Evolutionary conservation across 1,140 invertebrate genomes (phyloP).

Genomic region (Drosophila orosa): DNA sequence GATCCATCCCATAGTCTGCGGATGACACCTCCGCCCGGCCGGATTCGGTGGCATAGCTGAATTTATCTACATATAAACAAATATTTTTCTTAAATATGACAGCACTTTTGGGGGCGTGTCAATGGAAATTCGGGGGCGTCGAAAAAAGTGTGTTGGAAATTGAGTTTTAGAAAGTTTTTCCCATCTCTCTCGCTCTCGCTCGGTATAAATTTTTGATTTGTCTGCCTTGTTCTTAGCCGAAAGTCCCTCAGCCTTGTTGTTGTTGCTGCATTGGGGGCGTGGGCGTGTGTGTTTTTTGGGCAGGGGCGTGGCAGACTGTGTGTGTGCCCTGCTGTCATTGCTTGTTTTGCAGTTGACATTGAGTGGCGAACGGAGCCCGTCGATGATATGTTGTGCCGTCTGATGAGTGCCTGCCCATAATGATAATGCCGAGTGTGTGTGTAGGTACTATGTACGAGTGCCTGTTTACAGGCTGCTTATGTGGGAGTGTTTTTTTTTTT

Average conservation of each 20-base stretch:
- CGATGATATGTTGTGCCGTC: conserved; percentile 77
- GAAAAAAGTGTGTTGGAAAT: conserved; percentile 66
- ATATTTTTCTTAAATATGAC: conserved; percentile 81
- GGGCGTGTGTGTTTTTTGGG: conserved; percentile 13
- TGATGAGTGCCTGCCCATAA: conserved; percentile 47
- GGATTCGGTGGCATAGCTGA: conserved; percentile 20
- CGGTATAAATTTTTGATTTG: conserved; percentile 51
- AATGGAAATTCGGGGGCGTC: conserved; percentile 53
- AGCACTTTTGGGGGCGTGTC: conserved; percentile 68
- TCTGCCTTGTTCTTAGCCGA: conserved; percentile 48
- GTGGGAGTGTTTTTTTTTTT: conserved; percentile 17
- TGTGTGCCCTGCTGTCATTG: conserved; percentile 68
- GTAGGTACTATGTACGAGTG: conserved; percentile 66
- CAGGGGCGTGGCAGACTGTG: conserved; percentile 53
- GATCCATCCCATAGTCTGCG: conserved; percentile 39
- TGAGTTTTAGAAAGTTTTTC: conserved; percentile 75
- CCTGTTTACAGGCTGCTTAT: conserved; percentile 78
- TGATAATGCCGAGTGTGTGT: conserved; percentile 63
- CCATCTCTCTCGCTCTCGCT: conserved; percentile 17
- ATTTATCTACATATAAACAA: conserved; percentile 81
- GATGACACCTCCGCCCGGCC: conserved; percentile 61
- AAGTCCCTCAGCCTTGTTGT: conserved; percentile 30
- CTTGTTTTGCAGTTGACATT: conserved; percentile 80
- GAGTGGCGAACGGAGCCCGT: conserved; percentile 66
- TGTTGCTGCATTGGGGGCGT: conserved; percentile 17